Conservation (phyloP, 2,113 vertebrate genomes). For the Barbus barbus region DNA sequence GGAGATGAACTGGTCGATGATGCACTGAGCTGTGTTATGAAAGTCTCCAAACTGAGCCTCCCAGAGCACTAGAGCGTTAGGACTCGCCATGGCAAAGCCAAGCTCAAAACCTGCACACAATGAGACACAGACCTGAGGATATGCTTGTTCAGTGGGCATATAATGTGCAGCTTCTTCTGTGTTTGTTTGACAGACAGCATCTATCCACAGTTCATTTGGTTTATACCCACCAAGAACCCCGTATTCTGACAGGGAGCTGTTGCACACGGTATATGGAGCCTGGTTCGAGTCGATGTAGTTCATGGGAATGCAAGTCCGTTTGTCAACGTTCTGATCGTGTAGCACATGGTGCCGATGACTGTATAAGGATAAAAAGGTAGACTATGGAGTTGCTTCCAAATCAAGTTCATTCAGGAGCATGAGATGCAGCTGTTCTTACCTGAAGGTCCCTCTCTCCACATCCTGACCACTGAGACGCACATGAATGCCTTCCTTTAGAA, state of each 20-base stretch:
- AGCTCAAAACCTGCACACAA: constrained; percentile 79
- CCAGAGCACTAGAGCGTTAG: constrained; percentile 88
- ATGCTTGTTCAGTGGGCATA: neutral
- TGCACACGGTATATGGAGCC: constrained; percentile 92
- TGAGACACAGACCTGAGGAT: neutral
- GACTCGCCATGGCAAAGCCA: constrained; percentile 92
- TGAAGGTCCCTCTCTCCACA: constrained; percentile 93
- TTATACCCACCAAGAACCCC: constrained; percentile 79
- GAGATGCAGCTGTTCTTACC: constrained; percentile 67
- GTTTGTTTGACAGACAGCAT: neutral
- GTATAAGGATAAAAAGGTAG: neutral
- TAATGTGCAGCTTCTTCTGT: neutral
- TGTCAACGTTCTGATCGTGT: constrained; percentile 93
- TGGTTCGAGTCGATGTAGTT: constrained; percentile 89
- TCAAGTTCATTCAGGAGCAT: neutral
- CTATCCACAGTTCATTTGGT: neutral
- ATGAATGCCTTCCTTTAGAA: constrained; percentile 93
- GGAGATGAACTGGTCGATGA: constrained; percentile 91
- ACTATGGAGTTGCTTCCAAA: neutral
- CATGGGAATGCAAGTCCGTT: constrained; percentile 91
- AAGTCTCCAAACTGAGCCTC: constrained; percentile 88
- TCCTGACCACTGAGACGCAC: constrained; percentile 96
- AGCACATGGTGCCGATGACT: constrained; percentile 94
- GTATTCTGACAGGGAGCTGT: constrained; percentile 92
- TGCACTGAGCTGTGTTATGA: constrained; percentile 87